A percentile compares a stretch with the other conserved stretches of the same genome.
Evolutionary conservation across 2,113 vertebrate genomes (phyloP).

Genomic region (Rhinolophus ferrumequinum): DNA sequence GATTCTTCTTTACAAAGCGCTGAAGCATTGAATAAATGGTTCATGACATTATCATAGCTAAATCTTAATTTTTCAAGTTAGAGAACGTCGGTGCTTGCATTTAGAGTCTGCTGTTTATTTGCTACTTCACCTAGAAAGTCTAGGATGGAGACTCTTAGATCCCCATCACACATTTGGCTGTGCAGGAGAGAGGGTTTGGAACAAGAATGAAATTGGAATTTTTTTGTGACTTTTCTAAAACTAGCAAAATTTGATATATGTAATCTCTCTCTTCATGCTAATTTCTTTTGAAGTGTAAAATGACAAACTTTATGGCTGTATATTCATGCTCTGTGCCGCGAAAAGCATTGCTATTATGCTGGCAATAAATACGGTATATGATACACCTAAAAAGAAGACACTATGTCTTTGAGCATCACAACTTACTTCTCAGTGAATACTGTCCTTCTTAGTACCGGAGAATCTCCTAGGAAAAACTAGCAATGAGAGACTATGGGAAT

Average conservation of each 20-base stretch:
- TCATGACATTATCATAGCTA: background rate
- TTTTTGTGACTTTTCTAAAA: background rate
- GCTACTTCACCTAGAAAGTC: background rate
- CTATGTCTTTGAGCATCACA: background rate
- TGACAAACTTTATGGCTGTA: background rate
- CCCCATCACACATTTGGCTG: background rate
- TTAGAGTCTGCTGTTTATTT: background rate
- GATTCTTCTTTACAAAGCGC: background rate
- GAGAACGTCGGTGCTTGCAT: background rate
- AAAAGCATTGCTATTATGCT: background rate
- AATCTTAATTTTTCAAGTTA: background rate
- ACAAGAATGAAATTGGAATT: background rate
- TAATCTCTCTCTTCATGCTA: background rate
- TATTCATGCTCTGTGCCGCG: background rate
- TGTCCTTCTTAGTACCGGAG: background rate
- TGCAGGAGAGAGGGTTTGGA: background rate
- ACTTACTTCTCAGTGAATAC: background rate
- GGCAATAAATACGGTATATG: background rate
- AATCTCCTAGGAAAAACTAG: background rate
- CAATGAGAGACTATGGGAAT: background rate
- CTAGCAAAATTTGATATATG: background rate
- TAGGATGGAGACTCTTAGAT: background rate
- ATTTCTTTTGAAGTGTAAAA: conserved; percentile 6
- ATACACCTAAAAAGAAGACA: background rate
- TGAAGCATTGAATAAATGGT: background rate